Conservation (phyloP, 2,113 vertebrate species). For the Strix uralensis region DNA sequence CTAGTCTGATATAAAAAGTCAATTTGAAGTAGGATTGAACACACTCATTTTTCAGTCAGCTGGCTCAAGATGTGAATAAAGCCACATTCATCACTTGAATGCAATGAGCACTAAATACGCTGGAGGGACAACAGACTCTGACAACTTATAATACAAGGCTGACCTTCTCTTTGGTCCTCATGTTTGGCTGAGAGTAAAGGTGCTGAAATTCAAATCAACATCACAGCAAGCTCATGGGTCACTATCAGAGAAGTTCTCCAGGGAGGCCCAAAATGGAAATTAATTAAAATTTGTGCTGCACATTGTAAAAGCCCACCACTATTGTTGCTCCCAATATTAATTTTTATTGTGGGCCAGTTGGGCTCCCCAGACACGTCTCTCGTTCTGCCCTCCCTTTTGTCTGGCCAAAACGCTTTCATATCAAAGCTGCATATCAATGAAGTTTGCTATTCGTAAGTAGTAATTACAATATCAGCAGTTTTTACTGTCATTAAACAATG, state of each 20-base stretch:
- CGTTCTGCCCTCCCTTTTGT: conserved; percentile 91
- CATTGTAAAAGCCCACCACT: conserved; percentile 86
- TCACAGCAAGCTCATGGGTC: conserved; percentile 76
- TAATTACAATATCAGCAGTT: conserved; percentile 96
- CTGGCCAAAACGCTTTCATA: conserved; percentile 80
- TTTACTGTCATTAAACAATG: conserved; percentile 92
- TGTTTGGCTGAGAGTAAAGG: conserved; percentile 80
- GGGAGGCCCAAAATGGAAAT: conserved; percentile 91
- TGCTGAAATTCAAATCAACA: conserved; percentile 83
- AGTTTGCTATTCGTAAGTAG: conserved; percentile 85
- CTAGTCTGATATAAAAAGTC: conserved; percentile 70
- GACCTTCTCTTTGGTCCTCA: conserved; percentile 77
- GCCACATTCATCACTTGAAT: conserved; percentile 49
- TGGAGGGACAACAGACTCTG: conserved; percentile 77
- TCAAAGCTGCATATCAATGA: conserved; percentile 93
- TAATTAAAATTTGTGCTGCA: conserved; percentile 91
- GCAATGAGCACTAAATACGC: conserved; percentile 64
- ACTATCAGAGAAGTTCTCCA: conserved; percentile 79
- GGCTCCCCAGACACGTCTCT: conserved; percentile 82
- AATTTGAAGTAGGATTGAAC: conserved; percentile 65
- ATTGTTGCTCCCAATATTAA: conserved; percentile 91
- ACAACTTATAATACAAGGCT: conserved; percentile 76
- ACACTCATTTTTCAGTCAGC: conserved; percentile 65
- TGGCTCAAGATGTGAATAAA: conserved; percentile 71
- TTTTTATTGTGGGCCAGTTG: conserved; percentile 88